These are phyloP conservation scores for Peromyscus eremicus DNA, from an alignment of 2,797 vertebrate genomes.

Conservation along the genomic window DNA sequence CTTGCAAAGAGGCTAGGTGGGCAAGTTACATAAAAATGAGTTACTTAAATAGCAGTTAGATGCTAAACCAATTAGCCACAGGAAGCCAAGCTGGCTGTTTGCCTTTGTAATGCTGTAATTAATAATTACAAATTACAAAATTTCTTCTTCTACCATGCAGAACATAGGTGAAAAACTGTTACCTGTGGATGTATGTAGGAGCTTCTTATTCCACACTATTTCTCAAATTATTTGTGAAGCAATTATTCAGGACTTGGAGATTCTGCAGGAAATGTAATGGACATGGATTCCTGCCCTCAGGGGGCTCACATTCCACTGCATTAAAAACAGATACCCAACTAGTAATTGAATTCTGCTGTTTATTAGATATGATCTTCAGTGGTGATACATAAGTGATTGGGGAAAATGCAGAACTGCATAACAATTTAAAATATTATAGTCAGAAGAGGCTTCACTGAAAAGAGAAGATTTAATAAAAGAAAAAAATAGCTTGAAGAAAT, in stretches of 20 bases:
- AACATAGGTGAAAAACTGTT: neutral
- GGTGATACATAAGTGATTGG: neutral
- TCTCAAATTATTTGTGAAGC: neutral
- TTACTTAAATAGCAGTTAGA: neutral
- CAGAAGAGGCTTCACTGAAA: neutral
- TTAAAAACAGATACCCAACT: neutral
- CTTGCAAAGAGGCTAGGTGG: neutral
- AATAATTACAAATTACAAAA: neutral
- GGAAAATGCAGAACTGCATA: neutral
- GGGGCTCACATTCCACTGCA: neutral
- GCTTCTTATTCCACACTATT: neutral
- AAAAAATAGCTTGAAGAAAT: neutral
- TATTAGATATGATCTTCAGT: neutral
- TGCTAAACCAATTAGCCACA: neutral
- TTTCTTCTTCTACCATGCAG: neutral
- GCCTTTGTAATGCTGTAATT: conserved; percentile 6
- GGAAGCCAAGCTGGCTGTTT: neutral
- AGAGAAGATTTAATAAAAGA: neutral
- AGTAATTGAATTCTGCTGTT: neutral
- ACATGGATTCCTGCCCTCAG: neutral
- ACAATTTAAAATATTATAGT: conserved; percentile 11
- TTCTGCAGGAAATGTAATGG: neutral
- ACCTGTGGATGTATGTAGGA: neutral
- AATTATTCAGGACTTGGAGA: neutral
- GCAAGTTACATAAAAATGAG: neutral